phyloP scores from a whole-genome alignment of 2,797 vertebrate species.

The Euphonia xanthogaster region DNA sequence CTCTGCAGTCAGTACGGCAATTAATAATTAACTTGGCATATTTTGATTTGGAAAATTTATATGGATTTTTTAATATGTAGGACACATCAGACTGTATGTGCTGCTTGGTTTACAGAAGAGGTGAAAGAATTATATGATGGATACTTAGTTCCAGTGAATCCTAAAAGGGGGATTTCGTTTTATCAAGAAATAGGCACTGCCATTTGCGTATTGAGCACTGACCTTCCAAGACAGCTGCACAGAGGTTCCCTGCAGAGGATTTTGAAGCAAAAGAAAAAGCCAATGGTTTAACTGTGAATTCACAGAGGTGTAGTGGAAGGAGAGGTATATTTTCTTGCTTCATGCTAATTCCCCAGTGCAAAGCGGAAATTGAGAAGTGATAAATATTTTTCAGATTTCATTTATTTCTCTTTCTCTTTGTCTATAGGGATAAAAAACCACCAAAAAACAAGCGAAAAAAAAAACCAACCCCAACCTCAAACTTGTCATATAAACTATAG shows the following conservation, averaged over 20 bases:
- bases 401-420: neutral
- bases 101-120: neutral
- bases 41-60: neutral
- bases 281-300: neutral
- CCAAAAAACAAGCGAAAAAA: neutral
- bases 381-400: neutral
- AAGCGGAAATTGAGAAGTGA: neutral
- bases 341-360: neutral
- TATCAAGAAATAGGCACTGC: neutral
- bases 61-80: neutral
- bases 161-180: neutral
- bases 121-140: neutral
- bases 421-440: neutral
- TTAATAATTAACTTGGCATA: neutral
- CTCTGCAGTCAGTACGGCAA: neutral
- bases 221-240: neutral
- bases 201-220: neutral
- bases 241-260: neutral
- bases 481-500: neutral
- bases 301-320: neutral
- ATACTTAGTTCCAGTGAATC: neutral
- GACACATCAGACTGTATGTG: fast-evolving
- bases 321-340: neutral
- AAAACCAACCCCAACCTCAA: fast-evolving
- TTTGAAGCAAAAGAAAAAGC: neutral